Base-by-base conservation (phyloP, 2,888 invertebrate species). In the Ditula angustiorana region DNA sequence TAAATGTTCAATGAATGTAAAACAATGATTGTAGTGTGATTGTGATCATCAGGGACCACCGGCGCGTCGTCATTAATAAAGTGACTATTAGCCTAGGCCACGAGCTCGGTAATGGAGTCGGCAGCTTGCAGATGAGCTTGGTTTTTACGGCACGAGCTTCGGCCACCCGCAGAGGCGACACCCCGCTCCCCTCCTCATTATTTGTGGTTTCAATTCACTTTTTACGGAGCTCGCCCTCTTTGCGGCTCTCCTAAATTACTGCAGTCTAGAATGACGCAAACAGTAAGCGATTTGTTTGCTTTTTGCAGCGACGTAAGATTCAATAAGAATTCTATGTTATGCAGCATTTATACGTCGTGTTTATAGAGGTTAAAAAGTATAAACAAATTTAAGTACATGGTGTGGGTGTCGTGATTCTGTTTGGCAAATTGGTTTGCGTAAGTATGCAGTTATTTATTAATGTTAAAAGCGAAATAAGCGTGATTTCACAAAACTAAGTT, bases 171-270 rank as follows among this genome's bases (percentile, higher is more conserved):
- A 75, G 85, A 75, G 87, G 80, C 83, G 83, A 86, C 84, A 85
- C 81, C 75, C 76, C 61, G 76, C 75, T 77, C 74, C 80, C 85
- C 85, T 82, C 80, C 85, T 87, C 86, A 85, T 90, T 88, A 90
- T 90, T 90, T 88, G 92, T 85, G 91, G 90, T 90, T 92, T 91
- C 90, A 91, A 92, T 92, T 90, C 86, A 78, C 87, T 92, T 92
- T 92, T 92, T 92, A 90, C 87, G 81, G 76, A 67, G 71, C 74
- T 86, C 85, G 85, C 87, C 86, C 88, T 86, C 84, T 84, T 85
- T 83, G 80, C 76, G 78, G 80, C 79, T 74, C 74, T 41, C 41
- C 41, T 75, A 81, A 84, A 87, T 85, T 83, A 82, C 81, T 78
- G 68, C 74, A 69, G 68, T 67, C 69, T 72, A 53, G 81, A 85